Conservation (phyloP, 2,797 vertebrate genomes). For the Eospalax fontanierii region DNA sequence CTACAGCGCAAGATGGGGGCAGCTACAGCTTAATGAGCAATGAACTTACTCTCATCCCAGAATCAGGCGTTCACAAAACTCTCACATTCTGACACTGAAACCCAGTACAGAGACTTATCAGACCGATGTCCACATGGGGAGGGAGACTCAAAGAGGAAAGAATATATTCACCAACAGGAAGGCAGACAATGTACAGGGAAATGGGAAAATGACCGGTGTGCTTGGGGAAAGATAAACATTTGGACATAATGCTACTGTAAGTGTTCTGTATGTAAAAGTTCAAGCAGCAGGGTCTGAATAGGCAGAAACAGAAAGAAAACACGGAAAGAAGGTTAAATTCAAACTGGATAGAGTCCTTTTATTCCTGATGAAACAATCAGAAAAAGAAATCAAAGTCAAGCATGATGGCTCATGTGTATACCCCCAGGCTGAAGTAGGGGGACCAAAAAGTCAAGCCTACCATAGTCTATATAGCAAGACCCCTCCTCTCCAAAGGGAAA, state of each 20-base stretch:
- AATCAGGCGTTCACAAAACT: background rate
- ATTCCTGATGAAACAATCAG: background rate
- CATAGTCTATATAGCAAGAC: background rate
- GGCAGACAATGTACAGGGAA: background rate
- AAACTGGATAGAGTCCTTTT: background rate
- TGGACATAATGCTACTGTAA: background rate
- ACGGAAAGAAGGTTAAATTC: slow-evolving; percentile 23
- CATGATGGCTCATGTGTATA: background rate
- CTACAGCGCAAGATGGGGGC: background rate
- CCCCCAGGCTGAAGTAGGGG: background rate
- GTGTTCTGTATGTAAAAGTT: background rate
- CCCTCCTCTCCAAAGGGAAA: background rate
- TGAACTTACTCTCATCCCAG: background rate
- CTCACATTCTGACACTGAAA: background rate
- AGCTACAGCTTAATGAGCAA: background rate
- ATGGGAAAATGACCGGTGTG: background rate
- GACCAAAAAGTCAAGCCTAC: background rate
- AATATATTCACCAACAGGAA: background rate
- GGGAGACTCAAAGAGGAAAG: background rate
- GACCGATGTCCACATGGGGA: background rate
- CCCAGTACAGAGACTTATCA: background rate
- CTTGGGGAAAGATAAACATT: background rate
- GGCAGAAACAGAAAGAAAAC: background rate
- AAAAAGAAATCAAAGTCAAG: background rate
- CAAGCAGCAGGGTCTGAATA: background rate